These are phyloP conservation scores for Cataglyphis hispanica DNA, from an alignment of 1,140 invertebrate genomes.

Conservation along the genomic window DNA sequence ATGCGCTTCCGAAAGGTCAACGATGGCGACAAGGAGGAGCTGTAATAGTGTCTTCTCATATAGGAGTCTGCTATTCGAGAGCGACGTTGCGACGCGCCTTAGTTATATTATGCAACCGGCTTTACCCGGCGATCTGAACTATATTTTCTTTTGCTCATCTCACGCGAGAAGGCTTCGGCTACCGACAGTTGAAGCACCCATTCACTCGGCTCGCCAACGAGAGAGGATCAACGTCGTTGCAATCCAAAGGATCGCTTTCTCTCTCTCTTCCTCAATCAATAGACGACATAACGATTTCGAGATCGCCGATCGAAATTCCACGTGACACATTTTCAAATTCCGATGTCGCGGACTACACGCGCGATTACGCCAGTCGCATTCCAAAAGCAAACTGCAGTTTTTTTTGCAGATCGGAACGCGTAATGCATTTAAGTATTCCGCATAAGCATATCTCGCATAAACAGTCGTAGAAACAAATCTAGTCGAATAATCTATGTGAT, in stretches of 20 bases:
- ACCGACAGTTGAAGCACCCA: slow-evolving; percentile 65
- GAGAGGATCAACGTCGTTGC: slow-evolving; percentile 51
- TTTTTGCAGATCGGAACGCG: neutral
- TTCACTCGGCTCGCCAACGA: slow-evolving; percentile 62
- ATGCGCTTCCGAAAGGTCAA: slow-evolving; percentile 65
- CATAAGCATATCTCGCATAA: too few relatives aligned
- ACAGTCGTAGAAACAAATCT: too few relatives aligned
- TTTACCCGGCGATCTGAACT: slow-evolving; percentile 60
- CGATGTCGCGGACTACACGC: neutral
- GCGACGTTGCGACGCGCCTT: slow-evolving; percentile 65
- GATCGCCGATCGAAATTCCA: slow-evolving; percentile 39
- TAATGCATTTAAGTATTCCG: too few relatives aligned
- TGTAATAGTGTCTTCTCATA: neutral
- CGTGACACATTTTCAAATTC: slow-evolving; percentile 62
- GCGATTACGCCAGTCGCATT: slow-evolving; percentile 1
- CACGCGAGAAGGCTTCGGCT: slow-evolving; percentile 54
- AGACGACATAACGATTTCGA: slow-evolving; percentile 29
- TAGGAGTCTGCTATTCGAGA: slow-evolving; percentile 39
- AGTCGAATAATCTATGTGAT: neutral
- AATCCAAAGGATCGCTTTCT: slow-evolving; percentile 30
- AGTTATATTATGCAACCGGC: slow-evolving; percentile 66
- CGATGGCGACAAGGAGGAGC: neutral
- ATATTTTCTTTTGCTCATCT: slow-evolving; percentile 70
- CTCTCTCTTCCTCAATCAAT: slow-evolving; percentile 20
- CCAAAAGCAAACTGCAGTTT: neutral